These are phyloP conservation scores for Hoplostethus atlanticus DNA, from an alignment of 2,797 vertebrate species.

Conservation along the genomic window DNA sequence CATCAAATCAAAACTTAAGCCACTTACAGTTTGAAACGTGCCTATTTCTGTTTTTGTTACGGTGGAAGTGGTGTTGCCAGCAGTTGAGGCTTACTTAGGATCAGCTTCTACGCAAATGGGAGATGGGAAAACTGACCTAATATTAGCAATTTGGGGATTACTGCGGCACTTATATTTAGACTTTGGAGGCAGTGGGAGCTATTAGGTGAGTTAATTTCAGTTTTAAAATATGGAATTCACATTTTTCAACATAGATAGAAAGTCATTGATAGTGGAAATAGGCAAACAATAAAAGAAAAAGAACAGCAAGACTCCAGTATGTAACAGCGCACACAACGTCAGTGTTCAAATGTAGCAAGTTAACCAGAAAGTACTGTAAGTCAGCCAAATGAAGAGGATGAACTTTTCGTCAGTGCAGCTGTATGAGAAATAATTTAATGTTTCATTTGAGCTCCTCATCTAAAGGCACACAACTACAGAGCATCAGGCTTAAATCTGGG, in stretches of 20 bases:
- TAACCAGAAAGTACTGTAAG: constrained; percentile 12
- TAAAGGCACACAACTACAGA: constrained; percentile 30
- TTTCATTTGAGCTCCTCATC: constrained; percentile 64
- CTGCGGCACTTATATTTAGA: background rate
- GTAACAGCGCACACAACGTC: background rate
- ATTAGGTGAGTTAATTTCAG: background rate
- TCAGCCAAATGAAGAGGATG: background rate
- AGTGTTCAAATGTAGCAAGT: background rate
- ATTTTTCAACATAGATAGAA: too few species aligned
- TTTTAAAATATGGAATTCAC: background rate
- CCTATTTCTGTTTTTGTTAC: too few species aligned
- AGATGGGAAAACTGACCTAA: too few species aligned
- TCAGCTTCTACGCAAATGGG: too few species aligned
- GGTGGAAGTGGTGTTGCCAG: too few species aligned
- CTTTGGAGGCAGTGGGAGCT: background rate
- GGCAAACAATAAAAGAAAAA: too few species aligned
- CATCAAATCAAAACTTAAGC: too few species aligned
- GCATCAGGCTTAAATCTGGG: constrained; percentile 54
- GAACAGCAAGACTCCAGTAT: background rate
- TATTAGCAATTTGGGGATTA: too few species aligned
- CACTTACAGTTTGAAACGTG: too few species aligned
- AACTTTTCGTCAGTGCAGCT: constrained; percentile 22
- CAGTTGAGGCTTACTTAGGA: too few species aligned
- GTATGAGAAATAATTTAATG: constrained; percentile 53
- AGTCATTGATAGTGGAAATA: too few species aligned